A percentile compares a stretch with the other conserved stretches of the same genome.
phyloP scores from a whole-genome alignment of 2,113 vertebrate species.

The Corythoichthys intestinalis region DNA sequence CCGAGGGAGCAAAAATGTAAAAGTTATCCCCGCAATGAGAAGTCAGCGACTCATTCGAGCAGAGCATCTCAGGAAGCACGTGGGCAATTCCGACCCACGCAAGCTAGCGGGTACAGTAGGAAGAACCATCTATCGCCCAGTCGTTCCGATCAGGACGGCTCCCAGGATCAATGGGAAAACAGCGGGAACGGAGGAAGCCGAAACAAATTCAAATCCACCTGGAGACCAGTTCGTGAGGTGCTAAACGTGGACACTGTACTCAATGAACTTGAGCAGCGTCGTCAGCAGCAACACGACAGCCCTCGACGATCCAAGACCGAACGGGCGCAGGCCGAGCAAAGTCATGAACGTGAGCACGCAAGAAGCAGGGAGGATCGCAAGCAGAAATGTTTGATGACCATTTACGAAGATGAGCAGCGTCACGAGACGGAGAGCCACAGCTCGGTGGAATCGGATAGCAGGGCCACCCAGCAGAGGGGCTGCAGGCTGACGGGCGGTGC shows the following conservation, averaged over 20 bases:
- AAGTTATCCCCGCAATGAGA: conserved; percentile 68
- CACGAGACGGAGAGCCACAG: conserved; percentile 84
- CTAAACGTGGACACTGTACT: conserved; percentile 94
- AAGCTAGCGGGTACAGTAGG: conserved; percentile 32
- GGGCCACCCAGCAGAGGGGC: conserved; percentile 65
- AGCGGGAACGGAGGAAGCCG: conserved; percentile 54
- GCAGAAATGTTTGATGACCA: conserved; percentile 88
- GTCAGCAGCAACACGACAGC: conserved; percentile 72
- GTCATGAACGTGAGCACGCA: conserved; percentile 53
- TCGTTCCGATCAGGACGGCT: conserved; percentile 53
- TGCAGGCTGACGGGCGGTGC: conserved; percentile 59
- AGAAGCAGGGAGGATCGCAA: conserved; percentile 74
- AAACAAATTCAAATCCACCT: conserved; percentile 76
- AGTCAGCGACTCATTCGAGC: conserved; percentile 53
- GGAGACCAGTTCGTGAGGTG: conserved; percentile 89
- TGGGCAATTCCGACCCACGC: conserved; percentile 32
- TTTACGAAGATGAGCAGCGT: conserved; percentile 91
- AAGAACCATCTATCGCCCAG: conserved; percentile 40
- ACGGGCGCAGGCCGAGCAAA: conserved; percentile 58
- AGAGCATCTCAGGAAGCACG: conserved; percentile 63
- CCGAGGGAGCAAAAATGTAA: conserved; percentile 67
- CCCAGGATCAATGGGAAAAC: conserved; percentile 79
- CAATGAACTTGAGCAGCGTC: conserved; percentile 82
- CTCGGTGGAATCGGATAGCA: conserved; percentile 81
- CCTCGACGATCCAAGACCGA: conserved; percentile 73